Evolutionary conservation across 2,888 invertebrate genomes (phyloP).

Genomic region (Sicus ferrugineus): DNA sequence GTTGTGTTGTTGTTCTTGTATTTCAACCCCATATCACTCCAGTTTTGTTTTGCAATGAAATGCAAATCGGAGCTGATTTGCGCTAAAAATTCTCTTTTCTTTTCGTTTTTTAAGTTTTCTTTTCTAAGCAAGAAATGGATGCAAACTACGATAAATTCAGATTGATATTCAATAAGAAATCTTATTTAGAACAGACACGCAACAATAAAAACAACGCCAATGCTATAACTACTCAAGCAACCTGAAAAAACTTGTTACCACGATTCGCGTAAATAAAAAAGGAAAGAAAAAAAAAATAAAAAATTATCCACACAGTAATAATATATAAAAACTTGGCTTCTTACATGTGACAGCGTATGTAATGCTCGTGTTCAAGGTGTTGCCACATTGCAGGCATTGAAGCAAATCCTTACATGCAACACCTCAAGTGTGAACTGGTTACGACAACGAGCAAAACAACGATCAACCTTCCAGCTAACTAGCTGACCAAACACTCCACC

Average conservation of each 20-base stretch:
- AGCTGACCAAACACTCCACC: background rate
- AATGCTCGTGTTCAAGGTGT: slow-evolving; percentile 9
- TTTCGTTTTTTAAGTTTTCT: no score
- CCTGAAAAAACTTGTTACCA: background rate
- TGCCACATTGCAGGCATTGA: slow-evolving; percentile 23
- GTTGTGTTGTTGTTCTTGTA: background rate
- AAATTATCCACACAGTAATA: background rate
- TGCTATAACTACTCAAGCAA: background rate
- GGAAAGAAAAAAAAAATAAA: slow-evolving; percentile 14
- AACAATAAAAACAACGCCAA: background rate
- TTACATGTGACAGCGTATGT: slow-evolving; percentile 3
- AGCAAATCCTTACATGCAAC: background rate
- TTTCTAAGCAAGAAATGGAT: no score
- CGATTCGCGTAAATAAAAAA: background rate
- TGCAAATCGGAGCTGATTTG: background rate
- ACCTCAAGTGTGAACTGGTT: background rate
- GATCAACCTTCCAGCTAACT: background rate
- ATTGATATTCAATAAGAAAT: slow-evolving; percentile 32
- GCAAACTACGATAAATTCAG: slow-evolving; percentile 27
- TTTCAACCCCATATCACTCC: background rate
- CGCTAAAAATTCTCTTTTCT: no score
- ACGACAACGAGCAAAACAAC: background rate
- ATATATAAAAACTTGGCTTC: slow-evolving; percentile 22
- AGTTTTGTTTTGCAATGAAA: background rate
- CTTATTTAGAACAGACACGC: slow-evolving; percentile 19